Evolutionary conservation across 2,888 invertebrate genomes (phyloP), one percentile per base, ranked within the genome.

Genomic region (Lomographa bimaculata): DNA sequence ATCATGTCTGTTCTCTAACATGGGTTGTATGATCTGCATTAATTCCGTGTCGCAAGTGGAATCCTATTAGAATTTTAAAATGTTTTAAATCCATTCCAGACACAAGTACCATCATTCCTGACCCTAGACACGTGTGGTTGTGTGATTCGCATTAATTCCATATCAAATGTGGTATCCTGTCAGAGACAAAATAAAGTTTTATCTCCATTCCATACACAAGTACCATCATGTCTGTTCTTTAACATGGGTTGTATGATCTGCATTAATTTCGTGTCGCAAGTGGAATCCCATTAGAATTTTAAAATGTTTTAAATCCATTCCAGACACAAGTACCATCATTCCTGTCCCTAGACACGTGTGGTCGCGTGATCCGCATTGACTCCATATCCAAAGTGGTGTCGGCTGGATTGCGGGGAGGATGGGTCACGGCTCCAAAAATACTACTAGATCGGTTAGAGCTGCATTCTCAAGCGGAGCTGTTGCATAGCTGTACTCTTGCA

Each of bases 41-140:
- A n/a, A n/a, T n/a, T n/a, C n/a, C n/a, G n/a, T n/a, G n/a, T n/a
- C n/a, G n/a, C n/a, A n/a, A n/a, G n/a, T n/a, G n/a, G n/a, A n/a
- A n/a, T n/a, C n/a, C n/a, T n/a, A n/a, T n/a, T n/a, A n/a, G n/a
- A n/a, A n/a, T n/a, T n/a, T n/a, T n/a, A n/a, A n/a, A n/a, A n/a
- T n/a, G 12, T 3, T 4, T 5, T 9, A 8, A 7, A n/a, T 19
- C 14, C 3, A 19, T 46, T 51, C 4, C 60, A 91, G 92, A 78
- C 85, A 26, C 84, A 85, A 19, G 89, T 92, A 0, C 90, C 91
- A 0, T 93, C 94, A 0, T 94, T 95, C 64, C 78, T 95, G 2
- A 94, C 94, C 0, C 49, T 95, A 71, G 95, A 96, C 72, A 91
- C 89, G 0, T 94, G 94, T 66, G 94, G 95, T 0, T 90, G 95